A percentile compares a stretch with the other conserved stretches of the same genome.
These are phyloP conservation scores for Watsonalla cultraria DNA, from an alignment of 2,888 invertebrate species.

Conservation along the genomic window DNA sequence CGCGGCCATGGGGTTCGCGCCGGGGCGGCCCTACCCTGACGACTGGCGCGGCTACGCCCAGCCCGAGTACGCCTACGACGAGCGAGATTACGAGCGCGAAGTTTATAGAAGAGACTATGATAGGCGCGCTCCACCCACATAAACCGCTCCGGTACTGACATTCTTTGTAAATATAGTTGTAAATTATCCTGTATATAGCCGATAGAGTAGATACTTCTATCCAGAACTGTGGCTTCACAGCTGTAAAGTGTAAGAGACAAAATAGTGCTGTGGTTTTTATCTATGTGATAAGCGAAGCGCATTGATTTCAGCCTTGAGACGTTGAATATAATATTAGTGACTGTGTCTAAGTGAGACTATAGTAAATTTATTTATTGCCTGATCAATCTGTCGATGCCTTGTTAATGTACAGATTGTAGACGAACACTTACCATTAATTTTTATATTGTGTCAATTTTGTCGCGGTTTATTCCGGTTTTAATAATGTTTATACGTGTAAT, in stretches of 20 bases:
- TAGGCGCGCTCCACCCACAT: constrained; percentile 80
- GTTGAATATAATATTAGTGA: constrained; percentile 43
- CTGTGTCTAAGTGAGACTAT: constrained; percentile 69
- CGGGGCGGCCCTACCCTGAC: constrained; percentile 62
- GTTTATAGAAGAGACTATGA: constrained; percentile 82
- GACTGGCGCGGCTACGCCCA: constrained; percentile 72
- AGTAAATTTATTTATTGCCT: constrained; percentile 74
- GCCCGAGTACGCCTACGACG: constrained; percentile 73
- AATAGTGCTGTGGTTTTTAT: constrained; percentile 76
- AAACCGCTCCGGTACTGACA: constrained; percentile 20
- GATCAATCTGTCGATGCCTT: constrained; percentile 55
- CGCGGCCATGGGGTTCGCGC: constrained; percentile 73
- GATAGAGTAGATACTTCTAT: constrained; percentile 43
- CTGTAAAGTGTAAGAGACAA: constrained; percentile 72
- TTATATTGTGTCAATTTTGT: constrained; percentile 66
- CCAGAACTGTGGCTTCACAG: constrained; percentile 53
- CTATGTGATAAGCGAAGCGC: constrained; percentile 73
- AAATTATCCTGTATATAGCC: constrained; percentile 60
- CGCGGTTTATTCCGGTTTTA: constrained; percentile 51
- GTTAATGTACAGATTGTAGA: constrained; percentile 68
- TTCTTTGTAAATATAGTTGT: constrained; percentile 58
- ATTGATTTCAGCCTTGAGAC: constrained; percentile 50
- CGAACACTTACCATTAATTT: constrained; percentile 56
- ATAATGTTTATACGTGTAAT: constrained; percentile 49
- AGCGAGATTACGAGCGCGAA: constrained; percentile 76